These are phyloP conservation scores for Turdus rufiventris DNA, from an alignment of 2,113 vertebrate genomes.

Conservation along the genomic window DNA sequence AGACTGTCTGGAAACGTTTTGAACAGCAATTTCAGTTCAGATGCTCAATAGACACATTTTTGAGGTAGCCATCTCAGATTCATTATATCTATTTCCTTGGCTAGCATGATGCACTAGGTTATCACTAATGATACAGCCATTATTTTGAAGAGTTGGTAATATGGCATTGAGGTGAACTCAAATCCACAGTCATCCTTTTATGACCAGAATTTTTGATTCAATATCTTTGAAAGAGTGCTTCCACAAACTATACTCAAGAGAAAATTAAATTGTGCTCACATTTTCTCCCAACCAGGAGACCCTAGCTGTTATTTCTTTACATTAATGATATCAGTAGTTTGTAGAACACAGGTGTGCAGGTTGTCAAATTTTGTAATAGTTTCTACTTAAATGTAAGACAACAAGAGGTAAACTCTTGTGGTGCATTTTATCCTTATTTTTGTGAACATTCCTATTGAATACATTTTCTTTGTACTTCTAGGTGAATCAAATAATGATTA, in stretches of 20 bases:
- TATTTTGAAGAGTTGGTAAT: neutral
- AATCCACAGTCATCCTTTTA: neutral
- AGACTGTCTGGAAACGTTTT: neutral
- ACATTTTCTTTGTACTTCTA: neutral
- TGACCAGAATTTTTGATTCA: neutral
- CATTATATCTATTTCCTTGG: accelerated
- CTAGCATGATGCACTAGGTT: neutral
- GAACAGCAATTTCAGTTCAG: neutral
- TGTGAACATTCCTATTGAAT: neutral
- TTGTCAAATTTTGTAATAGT: neutral
- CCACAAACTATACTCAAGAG: neutral
- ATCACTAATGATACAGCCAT: neutral
- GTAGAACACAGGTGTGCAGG: neutral
- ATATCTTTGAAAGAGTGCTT: neutral
- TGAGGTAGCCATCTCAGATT: neutral
- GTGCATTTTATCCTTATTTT: neutral
- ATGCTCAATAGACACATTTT: neutral
- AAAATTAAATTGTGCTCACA: neutral
- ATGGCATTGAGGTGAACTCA: neutral
- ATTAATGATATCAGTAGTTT: neutral
- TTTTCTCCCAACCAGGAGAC: neutral
- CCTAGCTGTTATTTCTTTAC: neutral
- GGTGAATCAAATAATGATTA: neutral
- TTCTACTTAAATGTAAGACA: neutral
- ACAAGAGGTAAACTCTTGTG: neutral